Conservation (phyloP, 2,888 invertebrate species). For the Chymomyza fuscimana region DNA sequence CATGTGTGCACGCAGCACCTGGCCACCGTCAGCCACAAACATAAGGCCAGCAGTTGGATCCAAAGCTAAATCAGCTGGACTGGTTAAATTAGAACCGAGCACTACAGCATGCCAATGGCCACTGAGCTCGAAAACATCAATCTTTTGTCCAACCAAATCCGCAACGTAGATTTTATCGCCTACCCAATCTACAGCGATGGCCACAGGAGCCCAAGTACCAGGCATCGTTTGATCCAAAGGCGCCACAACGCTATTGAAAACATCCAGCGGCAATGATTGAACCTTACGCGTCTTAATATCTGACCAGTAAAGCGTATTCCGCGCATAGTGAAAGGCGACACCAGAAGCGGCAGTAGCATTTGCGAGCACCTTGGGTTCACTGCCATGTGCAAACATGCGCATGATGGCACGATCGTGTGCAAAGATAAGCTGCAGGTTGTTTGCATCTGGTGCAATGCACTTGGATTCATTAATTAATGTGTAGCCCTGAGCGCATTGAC, state of each 20-base stretch:
- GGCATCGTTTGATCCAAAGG: conserved; percentile 86
- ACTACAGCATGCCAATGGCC: conserved; percentile 94
- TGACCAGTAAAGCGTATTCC: conserved; percentile 92
- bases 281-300: conserved; percentile 93
- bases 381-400: conserved; percentile 85
- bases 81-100: conserved; percentile 93
- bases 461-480: conserved; percentile 82
- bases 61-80: conserved; percentile 93
- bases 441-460: conserved; percentile 84
- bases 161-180: conserved; percentile 97
- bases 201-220: conserved; percentile 93
- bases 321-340: conserved; percentile 89
- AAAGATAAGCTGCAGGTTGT: conserved; percentile 83
- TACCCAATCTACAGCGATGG: conserved; percentile 97
- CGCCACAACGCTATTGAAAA: conserved; percentile 79
- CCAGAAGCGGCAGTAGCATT: conserved; percentile 93
- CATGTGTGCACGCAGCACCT: conserved; percentile 94
- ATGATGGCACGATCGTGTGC: conserved; percentile 87
- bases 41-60: conserved; percentile 94
- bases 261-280: conserved; percentile 80
- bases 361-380: conserved; percentile 83
- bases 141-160: conserved; percentile 94
- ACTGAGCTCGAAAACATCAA: conserved; percentile 95
- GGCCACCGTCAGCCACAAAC: conserved; percentile 92
- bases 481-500: conserved; percentile 91